These are phyloP conservation scores for Nomada fucata DNA, from an alignment of 2,888 invertebrate species.

Conservation along the genomic window DNA sequence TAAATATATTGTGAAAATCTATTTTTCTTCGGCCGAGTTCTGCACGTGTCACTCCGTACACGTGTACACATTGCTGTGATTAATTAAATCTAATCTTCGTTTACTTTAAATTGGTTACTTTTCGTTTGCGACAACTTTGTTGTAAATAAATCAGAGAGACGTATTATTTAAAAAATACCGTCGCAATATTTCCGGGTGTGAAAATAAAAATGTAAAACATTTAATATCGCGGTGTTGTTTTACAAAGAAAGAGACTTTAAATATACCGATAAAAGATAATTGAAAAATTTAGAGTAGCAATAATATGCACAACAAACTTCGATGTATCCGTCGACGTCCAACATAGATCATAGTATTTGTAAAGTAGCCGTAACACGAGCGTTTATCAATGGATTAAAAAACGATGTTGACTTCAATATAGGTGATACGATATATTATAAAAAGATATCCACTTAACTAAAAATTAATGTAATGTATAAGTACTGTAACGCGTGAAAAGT, in stretches of 20 bases:
- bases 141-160: conserved; percentile 22
- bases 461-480: conserved; percentile 53
- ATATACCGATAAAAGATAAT: conserved; percentile 7
- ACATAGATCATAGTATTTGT: conserved; percentile 56
- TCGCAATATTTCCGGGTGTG: conserved; percentile 7
- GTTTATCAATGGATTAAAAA: conserved; percentile 37
- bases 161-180: not conserved
- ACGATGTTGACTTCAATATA: conserved; percentile 27
- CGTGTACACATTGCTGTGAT: conserved; percentile 69
- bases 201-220: conserved; percentile 26
- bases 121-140: conserved; percentile 14
- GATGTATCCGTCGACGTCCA: conserved; percentile 73
- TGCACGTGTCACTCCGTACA: conserved; percentile 65
- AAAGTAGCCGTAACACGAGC: conserved; percentile 50
- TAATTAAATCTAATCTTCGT: conserved; percentile 45
- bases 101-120: conserved; percentile 6
- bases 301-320: conserved; percentile 73
- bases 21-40: conserved; percentile 30
- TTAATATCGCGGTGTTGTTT: conserved; percentile 26
- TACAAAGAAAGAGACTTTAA: conserved; percentile 16
- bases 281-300: conserved; percentile 69
- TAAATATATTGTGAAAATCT: conserved; percentile 36
- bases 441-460: conserved; percentile 9
- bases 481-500: conserved; percentile 36
- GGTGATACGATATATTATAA: conserved; percentile 7